Conservation (phyloP, 2,888 invertebrate genomes). For the Adineta ricciae region DNA sequence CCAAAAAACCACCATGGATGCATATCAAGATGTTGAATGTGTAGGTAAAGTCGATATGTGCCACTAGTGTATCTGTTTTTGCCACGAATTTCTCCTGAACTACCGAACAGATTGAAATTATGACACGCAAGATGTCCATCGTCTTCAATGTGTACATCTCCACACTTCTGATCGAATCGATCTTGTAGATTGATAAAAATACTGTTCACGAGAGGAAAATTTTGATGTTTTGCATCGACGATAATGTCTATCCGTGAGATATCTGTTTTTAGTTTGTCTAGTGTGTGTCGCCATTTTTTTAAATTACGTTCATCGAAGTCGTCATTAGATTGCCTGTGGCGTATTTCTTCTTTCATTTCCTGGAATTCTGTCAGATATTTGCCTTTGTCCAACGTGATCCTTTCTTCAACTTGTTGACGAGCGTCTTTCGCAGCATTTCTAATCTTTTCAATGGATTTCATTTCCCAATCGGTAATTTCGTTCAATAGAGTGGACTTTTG, state of each 20-base stretch:
- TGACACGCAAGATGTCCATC: background rate
- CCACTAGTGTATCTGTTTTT: background rate
- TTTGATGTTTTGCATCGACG: background rate
- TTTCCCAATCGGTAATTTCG: background rate
- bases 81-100: background rate
- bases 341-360: background rate
- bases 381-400: background rate
- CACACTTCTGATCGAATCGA: background rate
- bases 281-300: background rate
- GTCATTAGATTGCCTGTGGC: background rate
- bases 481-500: background rate
- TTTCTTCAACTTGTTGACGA: background rate
- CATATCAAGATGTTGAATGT: background rate
- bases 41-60: background rate
- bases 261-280: background rate
- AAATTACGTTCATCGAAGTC: background rate
- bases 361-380: background rate
- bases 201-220: background rate
- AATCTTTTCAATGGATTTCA: background rate
- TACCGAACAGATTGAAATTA: background rate
- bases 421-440: background rate
- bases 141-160: background rate
- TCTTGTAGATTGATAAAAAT: background rate
- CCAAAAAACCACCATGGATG: background rate
- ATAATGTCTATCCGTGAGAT: background rate